Evolutionary conservation across 92 coral and sea anemone genomes (phyloP), one percentile per base, ranked within the genome.

Genomic region (Muricea muricata): DNA sequence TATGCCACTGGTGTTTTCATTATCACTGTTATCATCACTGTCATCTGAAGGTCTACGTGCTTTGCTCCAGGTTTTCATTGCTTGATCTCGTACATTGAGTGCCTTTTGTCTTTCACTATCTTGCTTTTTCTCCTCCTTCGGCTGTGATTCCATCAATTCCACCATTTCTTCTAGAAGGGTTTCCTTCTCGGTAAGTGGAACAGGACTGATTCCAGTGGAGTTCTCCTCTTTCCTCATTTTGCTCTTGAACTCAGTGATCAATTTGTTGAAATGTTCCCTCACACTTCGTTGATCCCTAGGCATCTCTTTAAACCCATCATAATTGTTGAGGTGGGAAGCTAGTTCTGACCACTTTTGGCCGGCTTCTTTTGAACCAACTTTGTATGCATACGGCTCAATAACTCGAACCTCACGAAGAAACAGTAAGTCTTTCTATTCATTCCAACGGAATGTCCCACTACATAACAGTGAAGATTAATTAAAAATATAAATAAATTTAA

Each of bases 391-490:
- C 56, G 21, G 56, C 13, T 48, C 56, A 3, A 48, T 10, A 2
- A 48, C 56, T 7, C 56, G 56, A 12, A 48, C 18, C 13, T 48
- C 56, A 3, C 56, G 1, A 3, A 57, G 82, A 48, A 84, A 29
- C 30, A 83, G 21, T 39, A 46, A 11, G 65, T 72, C 81, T 75
- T 83, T 83, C 34, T 26, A 42, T 26, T 66, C 41, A 28, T 72
- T 29, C 81, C 87, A 83, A 32, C 75, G 72, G 52, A 72, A 83
- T 83, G 87, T 83, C 55, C 87, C 87, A 83, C 87, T 83, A 58
- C n/a, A 55, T 35, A 79, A 33, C 47, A 73, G 20, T 73, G 34
- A 50, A 41, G 35, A 72, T n/a, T n/a, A n/a, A n/a, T n/a, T n/a
- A n/a, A n/a, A n/a, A n/a, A n/a, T n/a, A n/a, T n/a, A n/a, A n/a